Evolutionary conservation across 2,888 invertebrate genomes (phyloP).

Genomic region (Synanthedon andrenaeformis): DNA sequence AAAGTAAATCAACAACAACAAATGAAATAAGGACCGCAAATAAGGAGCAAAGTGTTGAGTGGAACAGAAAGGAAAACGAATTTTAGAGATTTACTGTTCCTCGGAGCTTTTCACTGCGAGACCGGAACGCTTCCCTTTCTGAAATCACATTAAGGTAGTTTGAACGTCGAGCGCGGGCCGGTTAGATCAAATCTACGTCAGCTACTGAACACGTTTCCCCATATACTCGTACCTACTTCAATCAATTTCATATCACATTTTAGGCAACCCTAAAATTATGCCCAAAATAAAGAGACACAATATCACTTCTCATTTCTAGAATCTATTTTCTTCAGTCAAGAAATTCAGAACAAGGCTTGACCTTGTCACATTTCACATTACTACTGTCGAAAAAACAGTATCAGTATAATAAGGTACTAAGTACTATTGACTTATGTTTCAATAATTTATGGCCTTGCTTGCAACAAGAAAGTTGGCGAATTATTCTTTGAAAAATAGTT

Average conservation of each 20-base stretch:
- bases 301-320: too few relatives aligned
- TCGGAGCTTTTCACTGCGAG: conserved; percentile 29
- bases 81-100: conserved; percentile 34
- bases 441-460: too few relatives aligned
- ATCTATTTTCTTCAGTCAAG: too few relatives aligned
- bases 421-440: too few relatives aligned
- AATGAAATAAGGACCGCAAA: neutral
- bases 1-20: neutral
- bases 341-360: too few relatives aligned
- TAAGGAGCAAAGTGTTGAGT: neutral
- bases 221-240: conserved; percentile 35
- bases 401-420: too few relatives aligned
- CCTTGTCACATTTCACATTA: too few relatives aligned
- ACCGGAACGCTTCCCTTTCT: conserved; percentile 28
- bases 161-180: conserved; percentile 31
- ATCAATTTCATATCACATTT: conserved; percentile 1
- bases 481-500: too few relatives aligned
- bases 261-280: conserved; percentile 13
- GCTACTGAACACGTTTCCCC: conserved; percentile 21
- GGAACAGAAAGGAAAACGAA: conserved; percentile 19
- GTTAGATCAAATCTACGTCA: conserved; percentile 52
- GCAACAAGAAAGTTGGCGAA: too few relatives aligned
- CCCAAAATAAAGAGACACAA: conserved; percentile 1
- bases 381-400: too few relatives aligned
- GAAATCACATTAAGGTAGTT: conserved; percentile 51